These are phyloP conservation scores for Albula goreensis DNA, from an alignment of 2,113 vertebrate species.

Conservation along the genomic window DNA sequence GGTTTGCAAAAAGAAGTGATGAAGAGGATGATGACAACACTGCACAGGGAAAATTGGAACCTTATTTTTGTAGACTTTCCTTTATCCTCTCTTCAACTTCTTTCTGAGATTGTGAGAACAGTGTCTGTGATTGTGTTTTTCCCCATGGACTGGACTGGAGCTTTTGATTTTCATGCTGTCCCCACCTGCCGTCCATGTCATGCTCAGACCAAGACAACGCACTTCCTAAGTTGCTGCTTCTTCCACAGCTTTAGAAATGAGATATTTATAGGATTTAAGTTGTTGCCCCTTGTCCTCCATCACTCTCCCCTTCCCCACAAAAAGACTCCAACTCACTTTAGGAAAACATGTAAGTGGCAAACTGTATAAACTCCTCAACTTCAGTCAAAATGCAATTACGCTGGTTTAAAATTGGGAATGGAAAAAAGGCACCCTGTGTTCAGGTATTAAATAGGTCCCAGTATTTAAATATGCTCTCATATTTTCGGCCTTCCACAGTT, in stretches of 20 bases:
- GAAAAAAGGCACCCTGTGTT: background rate
- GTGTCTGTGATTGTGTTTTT: slow-evolving; percentile 1
- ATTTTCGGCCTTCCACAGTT: background rate
- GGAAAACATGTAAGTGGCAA: too few relatives aligned
- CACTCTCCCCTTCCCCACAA: too few relatives aligned
- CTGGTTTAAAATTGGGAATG: background rate
- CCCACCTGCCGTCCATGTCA: background rate
- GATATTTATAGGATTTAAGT: background rate
- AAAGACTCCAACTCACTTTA: too few relatives aligned
- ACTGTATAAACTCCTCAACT: background rate
- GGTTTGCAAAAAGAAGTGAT: background rate
- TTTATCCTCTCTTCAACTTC: slow-evolving; percentile 1
- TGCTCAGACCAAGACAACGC: background rate
- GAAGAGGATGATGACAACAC: background rate
- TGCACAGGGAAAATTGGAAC: background rate
- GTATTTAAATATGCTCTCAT: background rate
- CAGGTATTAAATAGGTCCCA: background rate
- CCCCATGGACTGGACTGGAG: background rate
- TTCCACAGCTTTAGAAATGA: background rate
- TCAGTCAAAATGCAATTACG: background rate
- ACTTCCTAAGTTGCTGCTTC: background rate
- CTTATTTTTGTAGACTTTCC: slow-evolving; percentile 4
- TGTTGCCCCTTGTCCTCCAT: background rate
- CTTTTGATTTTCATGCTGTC: background rate
- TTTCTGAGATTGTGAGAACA: slow-evolving; percentile 10